Evolutionary conservation across 2,113 vertebrate genomes (phyloP), one percentile per base, ranked within the genome.

Genomic region (Ursus arctos): DNA sequence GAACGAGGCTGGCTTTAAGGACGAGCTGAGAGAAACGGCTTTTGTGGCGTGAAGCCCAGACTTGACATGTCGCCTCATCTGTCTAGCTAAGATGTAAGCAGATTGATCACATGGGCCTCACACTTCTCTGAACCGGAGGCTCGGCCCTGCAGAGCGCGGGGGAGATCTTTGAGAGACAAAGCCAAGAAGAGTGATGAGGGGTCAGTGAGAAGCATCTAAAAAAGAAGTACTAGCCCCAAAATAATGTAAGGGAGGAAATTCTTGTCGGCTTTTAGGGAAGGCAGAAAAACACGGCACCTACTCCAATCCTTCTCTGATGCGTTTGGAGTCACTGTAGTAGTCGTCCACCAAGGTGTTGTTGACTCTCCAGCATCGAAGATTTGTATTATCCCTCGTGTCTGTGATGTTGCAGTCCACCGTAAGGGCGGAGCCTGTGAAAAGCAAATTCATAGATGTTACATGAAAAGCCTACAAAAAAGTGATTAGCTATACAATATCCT

Each of bases 241-340:
- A 76, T 9, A 26, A 16, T 19, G 26, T 1, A 61, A 63, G 22
- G 1, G 21, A 31, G 77, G 57, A 33, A 40, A 76, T 33, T 6
- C 12, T 31, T 40, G 77, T 33, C 6, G 12, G 63, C 13, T 55
- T n/a, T 69, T 10, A 33, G 57, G 55, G 51, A 84, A 74, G 36
- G 31, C 51, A 61, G 13, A 51, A 55, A 63, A 77, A 15, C 10
- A 49, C 55, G 63, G 79, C 21, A 94, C 98, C n/a, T 91, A 98
- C 98, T 98, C 98, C 0, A 82, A 33, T 51, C 98, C 98, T 91
- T 98, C 98, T 59, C 2, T 81, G 88, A 98, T 49, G 28, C 98
- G 96, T 12, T 13, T 80, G 77, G 96, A 91, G 15, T 94, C 93
- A 0, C 0, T 24, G 8, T 98, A 98, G 79, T 97, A 97, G 4